phyloP scores from a whole-genome alignment of 2,888 invertebrate genomes.

The Lomographa bimaculata region DNA sequence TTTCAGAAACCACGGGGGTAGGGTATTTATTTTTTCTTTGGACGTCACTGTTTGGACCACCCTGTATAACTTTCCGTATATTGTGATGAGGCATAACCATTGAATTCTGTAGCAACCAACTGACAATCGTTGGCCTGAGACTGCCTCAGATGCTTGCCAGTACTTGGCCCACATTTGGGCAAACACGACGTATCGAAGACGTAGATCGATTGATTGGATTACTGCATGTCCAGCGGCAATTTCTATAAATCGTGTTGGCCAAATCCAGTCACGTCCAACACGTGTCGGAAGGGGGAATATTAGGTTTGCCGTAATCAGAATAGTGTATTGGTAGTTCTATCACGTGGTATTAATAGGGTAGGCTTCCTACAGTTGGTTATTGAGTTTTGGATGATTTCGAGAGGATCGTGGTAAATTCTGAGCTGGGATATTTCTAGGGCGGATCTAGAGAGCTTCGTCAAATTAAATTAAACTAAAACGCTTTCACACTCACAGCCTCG shows the following conservation, averaged over 20 bases:
- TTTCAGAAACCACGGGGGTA: no score
- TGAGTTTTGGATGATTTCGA: not conserved
- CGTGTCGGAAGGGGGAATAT: slow-evolving; percentile 31
- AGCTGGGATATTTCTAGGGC: no score
- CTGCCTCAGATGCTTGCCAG: not conserved
- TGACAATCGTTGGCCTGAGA: no score
- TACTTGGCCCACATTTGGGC: slow-evolving; percentile 18
- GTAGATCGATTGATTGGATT: slow-evolving; percentile 46
- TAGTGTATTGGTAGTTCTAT: slow-evolving; percentile 40
- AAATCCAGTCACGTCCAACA: slow-evolving; percentile 56
- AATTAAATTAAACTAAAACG: no score
- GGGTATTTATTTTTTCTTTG: no score
- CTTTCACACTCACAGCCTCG: no score
- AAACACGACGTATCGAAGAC: slow-evolving; percentile 21
- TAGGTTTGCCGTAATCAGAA: slow-evolving; percentile 46
- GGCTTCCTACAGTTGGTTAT: slow-evolving; percentile 2
- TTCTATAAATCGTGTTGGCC: slow-evolving; percentile 55
- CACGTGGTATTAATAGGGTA: slow-evolving; percentile 19
- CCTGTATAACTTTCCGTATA: no score
- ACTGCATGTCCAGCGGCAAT: slow-evolving; percentile 46
- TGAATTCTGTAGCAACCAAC: no score
- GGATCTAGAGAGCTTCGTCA: no score
- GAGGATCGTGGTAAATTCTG: no score
- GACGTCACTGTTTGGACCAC: no score
- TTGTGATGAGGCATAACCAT: no score